These are phyloP conservation scores for Harpagifer antarcticus DNA, from an alignment of 2,797 vertebrate species.

Conservation along the genomic window DNA sequence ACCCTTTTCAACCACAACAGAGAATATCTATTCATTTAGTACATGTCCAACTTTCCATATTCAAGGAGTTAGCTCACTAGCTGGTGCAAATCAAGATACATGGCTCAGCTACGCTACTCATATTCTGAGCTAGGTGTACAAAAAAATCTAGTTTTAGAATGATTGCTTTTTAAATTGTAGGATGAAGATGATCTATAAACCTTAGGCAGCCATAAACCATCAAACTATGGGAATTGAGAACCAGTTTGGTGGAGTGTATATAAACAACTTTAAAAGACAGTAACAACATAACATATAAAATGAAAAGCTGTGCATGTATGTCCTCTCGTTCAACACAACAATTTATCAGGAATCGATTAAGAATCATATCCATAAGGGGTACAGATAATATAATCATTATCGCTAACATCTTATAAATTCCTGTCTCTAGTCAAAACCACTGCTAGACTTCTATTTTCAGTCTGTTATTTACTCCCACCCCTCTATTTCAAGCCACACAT, in stretches of 20 bases:
- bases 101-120: neutral
- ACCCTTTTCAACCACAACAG: slow-evolving; percentile 1
- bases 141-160: neutral
- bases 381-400: too few relatives aligned
- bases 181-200: neutral
- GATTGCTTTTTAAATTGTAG: neutral
- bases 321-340: too few relatives aligned
- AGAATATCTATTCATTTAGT: slow-evolving; percentile 20
- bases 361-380: too few relatives aligned
- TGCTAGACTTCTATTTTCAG: slow-evolving; percentile 23
- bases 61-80: neutral
- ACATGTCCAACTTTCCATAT: neutral
- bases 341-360: too few relatives aligned
- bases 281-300: too few relatives aligned
- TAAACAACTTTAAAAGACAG: too few relatives aligned
- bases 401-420: too few relatives aligned
- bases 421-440: neutral
- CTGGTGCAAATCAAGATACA: neutral
- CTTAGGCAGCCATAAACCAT: neutral
- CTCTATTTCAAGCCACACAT: slow-evolving; percentile 22
- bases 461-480: slow-evolving; percentile 17
- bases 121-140: neutral
- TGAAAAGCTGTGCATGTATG: too few relatives aligned
- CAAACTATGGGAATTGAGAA: too few relatives aligned
- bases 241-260: too few relatives aligned